A percentile compares a stretch with the other conserved stretches of the same genome.
These are phyloP conservation scores for Tragelaphus buxtoni DNA, from an alignment of 2,113 vertebrate species.

Conservation along the genomic window DNA sequence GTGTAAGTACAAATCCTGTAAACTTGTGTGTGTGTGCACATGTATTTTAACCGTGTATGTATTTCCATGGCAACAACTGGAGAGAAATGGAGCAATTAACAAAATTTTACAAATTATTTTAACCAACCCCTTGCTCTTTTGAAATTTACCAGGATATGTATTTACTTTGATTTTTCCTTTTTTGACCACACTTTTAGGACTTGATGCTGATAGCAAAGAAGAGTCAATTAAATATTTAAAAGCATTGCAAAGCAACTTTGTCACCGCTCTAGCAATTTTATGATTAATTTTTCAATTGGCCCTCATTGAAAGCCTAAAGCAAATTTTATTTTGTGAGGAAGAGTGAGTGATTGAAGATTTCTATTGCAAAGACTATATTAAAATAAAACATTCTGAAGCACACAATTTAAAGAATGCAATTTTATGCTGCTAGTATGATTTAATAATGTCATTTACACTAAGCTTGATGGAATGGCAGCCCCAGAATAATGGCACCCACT, in stretches of 20 bases:
- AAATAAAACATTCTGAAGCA: conserved; percentile 48
- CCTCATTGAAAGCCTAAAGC: conserved; percentile 13
- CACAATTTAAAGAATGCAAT: conserved; percentile 36
- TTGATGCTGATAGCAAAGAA: neutral
- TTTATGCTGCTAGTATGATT: conserved; percentile 2
- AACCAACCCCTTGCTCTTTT: conserved; percentile 17
- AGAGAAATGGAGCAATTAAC: neutral
- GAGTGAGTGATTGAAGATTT: neutral
- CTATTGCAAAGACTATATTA: conserved; percentile 43
- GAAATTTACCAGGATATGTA: conserved; percentile 29
- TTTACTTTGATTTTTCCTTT: neutral
- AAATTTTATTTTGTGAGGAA: conserved; percentile 48
- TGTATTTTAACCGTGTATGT: neutral
- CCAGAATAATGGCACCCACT: neutral
- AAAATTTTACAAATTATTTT: conserved; percentile 40
- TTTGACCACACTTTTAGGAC: neutral
- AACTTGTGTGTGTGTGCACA: neutral
- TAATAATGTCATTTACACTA: conserved; percentile 36
- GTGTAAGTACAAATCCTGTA: neutral
- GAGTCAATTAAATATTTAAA: conserved; percentile 46
- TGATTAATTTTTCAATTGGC: conserved; percentile 46
- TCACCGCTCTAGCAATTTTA: conserved; percentile 33
- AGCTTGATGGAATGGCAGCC: neutral
- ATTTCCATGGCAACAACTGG: conserved; percentile 50
- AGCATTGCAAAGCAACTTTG: conserved; percentile 35